Conservation (phyloP, 1,140 invertebrate genomes). For the Globodera rostochiensis region DNA sequence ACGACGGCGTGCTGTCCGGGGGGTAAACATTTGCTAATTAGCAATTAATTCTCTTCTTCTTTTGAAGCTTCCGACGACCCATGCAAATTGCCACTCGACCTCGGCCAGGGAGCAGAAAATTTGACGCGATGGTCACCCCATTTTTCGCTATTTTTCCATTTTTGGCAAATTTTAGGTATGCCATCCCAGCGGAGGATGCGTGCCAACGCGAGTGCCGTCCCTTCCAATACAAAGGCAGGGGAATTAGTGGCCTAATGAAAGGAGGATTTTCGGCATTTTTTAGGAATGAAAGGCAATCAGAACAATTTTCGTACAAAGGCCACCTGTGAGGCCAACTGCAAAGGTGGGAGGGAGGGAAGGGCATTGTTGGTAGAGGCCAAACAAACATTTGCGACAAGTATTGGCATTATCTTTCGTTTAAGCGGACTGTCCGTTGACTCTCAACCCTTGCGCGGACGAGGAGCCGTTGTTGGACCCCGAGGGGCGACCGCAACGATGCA, state of each 20-base stretch:
- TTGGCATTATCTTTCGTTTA: neutral
- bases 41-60: constrained; percentile 19
- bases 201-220: constrained; percentile 59
- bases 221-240: constrained; percentile 38
- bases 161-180: constrained; percentile 42
- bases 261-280: neutral
- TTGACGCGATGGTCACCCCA: constrained; percentile 56
- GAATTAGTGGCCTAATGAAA: constrained; percentile 4
- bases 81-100: constrained; percentile 58
- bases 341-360: constrained; percentile 28
- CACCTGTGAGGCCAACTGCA: constrained; percentile 42
- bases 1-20: constrained; percentile 62
- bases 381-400: too few relatives aligned
- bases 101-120: constrained; percentile 57
- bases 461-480: constrained; percentile 51
- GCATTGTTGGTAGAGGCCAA: neutral
- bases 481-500: constrained; percentile 54
- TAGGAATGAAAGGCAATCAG: constrained; percentile 59
- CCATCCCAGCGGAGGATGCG: constrained; percentile 56
- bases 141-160: neutral
- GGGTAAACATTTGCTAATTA: constrained; percentile 38
- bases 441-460: constrained; percentile 60
- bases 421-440: constrained; percentile 34
- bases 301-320: constrained; percentile 53
- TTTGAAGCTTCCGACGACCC: constrained; percentile 53